These are phyloP conservation scores for Brachionus manjavacas DNA, from an alignment of 1,140 invertebrate genomes.

Conservation along the genomic window DNA sequence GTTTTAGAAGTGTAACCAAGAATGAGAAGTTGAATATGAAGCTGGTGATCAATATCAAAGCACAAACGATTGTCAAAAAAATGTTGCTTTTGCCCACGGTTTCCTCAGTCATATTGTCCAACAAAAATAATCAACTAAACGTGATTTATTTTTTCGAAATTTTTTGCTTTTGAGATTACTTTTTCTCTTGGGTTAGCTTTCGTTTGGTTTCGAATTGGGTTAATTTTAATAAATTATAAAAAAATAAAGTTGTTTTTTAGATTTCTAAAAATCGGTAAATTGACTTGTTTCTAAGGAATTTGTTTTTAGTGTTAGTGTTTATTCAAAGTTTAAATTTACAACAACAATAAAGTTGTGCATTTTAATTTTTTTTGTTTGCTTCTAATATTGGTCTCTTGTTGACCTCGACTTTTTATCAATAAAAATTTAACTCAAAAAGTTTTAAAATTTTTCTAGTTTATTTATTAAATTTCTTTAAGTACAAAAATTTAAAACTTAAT, in stretches of 20 bases:
- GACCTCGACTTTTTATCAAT: neutral
- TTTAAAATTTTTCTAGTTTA: too few species aligned
- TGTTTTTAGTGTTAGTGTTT: neutral
- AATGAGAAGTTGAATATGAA: conserved; percentile 39
- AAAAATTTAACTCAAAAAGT: too few species aligned
- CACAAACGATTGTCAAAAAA: neutral
- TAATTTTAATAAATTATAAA: conserved; percentile 26
- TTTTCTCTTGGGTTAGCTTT: neutral
- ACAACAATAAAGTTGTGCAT: neutral
- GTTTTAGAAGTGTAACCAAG: conserved; percentile 11
- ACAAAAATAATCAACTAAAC: neutral
- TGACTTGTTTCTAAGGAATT: conserved; percentile 32
- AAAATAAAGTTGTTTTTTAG: neutral
- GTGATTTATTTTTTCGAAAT: neutral
- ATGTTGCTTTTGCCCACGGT: conserved; percentile 28
- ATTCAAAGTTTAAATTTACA: neutral
- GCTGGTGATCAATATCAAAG: neutral
- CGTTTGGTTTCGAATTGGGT: neutral
- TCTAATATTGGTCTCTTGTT: neutral
- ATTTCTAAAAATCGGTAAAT: neutral
- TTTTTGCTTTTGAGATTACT: neutral
- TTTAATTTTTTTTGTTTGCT: neutral
- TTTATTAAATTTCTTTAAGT: too few species aligned
- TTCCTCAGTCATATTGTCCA: conserved; percentile 19
- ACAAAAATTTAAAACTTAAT: too few species aligned